phyloP scores from a whole-genome alignment of 2,797 vertebrate genomes.

The Brachymystax lenok region DNA sequence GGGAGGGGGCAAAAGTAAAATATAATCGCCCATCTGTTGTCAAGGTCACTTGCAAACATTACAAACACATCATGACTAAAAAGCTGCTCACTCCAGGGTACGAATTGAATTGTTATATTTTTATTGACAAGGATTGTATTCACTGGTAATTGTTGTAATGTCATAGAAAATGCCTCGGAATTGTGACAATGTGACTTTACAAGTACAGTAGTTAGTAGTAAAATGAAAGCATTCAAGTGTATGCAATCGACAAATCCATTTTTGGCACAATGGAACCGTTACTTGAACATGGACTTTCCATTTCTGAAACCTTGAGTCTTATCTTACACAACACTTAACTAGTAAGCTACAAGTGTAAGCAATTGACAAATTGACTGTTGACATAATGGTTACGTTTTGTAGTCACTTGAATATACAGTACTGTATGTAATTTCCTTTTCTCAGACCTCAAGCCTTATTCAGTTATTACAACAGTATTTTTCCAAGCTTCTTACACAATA shows the following conservation, averaged over 20 bases:
- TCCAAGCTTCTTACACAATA: too few species aligned
- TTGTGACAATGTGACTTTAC: neutral
- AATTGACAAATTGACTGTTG: neutral
- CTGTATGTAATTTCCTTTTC: too few species aligned
- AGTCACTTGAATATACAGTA: too few species aligned
- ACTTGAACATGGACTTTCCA: neutral
- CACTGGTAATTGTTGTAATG: neutral
- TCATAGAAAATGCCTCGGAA: neutral
- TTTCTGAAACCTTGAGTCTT: neutral
- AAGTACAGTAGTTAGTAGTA: neutral
- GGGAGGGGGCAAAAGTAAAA: neutral
- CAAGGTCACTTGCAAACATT: slow-evolving; percentile 70
- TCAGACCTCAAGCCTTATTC: too few species aligned
- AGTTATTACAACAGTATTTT: too few species aligned
- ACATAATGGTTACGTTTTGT: neutral
- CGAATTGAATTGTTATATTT: neutral
- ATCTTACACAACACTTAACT: neutral
- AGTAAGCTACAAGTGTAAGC: too few species aligned
- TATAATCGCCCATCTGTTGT: slow-evolving; percentile 65
- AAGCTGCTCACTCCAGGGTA: slow-evolving; percentile 25
- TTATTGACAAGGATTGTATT: neutral
- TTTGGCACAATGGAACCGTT: neutral
- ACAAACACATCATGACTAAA: slow-evolving; percentile 68
- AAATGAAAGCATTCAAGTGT: neutral
- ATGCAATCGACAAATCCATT: neutral